A percentile compares a stretch with the other conserved stretches of the same genome.
These are phyloP conservation scores for Drosophila lini DNA, from an alignment of 1,140 invertebrate genomes.

Conservation along the genomic window DNA sequence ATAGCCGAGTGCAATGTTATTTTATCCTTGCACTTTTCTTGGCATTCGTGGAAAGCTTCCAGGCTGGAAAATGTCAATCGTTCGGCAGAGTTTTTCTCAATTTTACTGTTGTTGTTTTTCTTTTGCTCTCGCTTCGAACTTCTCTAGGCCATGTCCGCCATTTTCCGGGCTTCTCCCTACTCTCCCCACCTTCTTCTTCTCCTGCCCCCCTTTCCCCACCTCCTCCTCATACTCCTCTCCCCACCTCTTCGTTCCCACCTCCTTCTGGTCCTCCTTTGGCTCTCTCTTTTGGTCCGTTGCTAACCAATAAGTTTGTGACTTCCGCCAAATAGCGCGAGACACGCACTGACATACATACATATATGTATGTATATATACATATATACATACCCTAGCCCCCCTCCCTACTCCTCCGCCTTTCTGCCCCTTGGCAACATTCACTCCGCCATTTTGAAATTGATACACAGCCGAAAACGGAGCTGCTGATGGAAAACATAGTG, in stretches of 20 bases:
- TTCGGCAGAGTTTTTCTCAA: conserved; percentile 21
- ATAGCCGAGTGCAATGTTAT: background rate
- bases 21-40: conserved; percentile 22
- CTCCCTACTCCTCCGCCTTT: background rate
- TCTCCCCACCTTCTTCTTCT: background rate
- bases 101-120: conserved; percentile 13
- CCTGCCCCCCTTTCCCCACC: background rate
- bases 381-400: background rate
- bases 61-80: conserved; percentile 47
- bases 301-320: conserved; percentile 76
- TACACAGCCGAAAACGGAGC: conserved; percentile 48
- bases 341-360: conserved; percentile 42
- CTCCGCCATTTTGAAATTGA: conserved; percentile 64
- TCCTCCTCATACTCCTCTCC: background rate
- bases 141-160: conserved; percentile 67
- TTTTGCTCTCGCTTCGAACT: conserved; percentile 46
- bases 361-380: background rate
- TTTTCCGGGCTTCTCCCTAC: conserved; percentile 36
- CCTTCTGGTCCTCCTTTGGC: conserved; percentile 2
- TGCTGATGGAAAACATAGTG: conserved; percentile 14
- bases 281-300: conserved; percentile 52
- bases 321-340: conserved; percentile 74
- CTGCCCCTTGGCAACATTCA: conserved; percentile 41
- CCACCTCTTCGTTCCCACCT: background rate
- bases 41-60: conserved; percentile 23